These are phyloP conservation scores for Aphis gossypii DNA, from an alignment of 1,140 invertebrate species.

Conservation along the genomic window DNA sequence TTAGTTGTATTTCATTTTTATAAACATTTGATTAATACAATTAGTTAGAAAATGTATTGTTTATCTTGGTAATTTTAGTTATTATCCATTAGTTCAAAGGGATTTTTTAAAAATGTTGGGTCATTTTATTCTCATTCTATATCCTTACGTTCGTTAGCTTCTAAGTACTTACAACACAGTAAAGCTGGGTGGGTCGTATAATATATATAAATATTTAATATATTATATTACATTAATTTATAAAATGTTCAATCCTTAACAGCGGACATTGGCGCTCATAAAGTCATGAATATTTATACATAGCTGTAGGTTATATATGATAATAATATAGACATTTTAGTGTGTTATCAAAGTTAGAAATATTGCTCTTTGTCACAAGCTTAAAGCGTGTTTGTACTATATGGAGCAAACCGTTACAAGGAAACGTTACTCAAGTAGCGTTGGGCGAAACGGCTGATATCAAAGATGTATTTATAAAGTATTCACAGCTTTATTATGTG, in stretches of 20 bases:
- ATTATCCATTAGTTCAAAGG: no score
- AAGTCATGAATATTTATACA: not conserved
- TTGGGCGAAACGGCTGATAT: not conserved
- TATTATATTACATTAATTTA: no score
- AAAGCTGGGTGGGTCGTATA: no score
- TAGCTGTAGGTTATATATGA: no score
- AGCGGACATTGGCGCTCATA: not conserved
- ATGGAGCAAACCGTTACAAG: not conserved
- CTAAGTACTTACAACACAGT: not conserved
- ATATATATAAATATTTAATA: no score
- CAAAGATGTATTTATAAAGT: not conserved
- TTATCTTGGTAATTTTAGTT: no score
- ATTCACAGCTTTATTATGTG: not conserved
- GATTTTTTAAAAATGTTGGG: no score
- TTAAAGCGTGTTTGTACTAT: not conserved
- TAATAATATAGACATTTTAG: not conserved
- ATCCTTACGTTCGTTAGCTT: not conserved
- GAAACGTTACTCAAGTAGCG: not conserved
- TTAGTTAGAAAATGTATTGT: no score
- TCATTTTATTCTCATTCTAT: no score
- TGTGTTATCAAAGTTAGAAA: not conserved
- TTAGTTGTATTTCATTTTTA: no score
- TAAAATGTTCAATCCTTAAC: not conserved
- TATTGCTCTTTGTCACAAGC: not conserved
- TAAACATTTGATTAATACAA: no score